Base-by-base conservation (phyloP, 1,140 invertebrate genomes). In the Tribolium madens region DNA sequence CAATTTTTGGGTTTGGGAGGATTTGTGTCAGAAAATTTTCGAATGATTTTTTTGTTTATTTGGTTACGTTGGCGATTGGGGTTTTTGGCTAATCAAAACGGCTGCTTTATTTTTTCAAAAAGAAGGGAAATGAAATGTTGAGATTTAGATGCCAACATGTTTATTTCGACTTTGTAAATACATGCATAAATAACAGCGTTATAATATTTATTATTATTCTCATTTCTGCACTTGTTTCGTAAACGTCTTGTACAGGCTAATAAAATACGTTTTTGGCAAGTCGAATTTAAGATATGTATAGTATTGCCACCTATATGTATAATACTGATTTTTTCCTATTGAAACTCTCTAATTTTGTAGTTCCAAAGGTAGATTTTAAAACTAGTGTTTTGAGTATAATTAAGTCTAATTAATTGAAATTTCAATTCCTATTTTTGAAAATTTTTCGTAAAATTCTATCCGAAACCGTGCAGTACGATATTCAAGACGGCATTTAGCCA, bases 251-350 rank as follows among this genome's bases (percentile, higher is more conserved):
- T 75, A 75, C 15, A 21, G 15, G 68, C 57, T 69, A 78, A 71
- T 57, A 69, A 75, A 52, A 78, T 64, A 73, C 57, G 53, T 71
- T 78, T 75, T 57, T 47, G n/a, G n/a, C 53, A 78, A 71, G 26
- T 71, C 72, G 42, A 77, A 53, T 52, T 36, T 75, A 1, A 52
- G 71, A 52, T 46, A 48, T 73, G 64, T 60, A 72, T 76, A 12
- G 52, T 52, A 46, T 71, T 74, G 50, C 26, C 71, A 71, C 64
- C 10, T 48, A 9, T 33, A 26, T 26, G 21, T 5, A 60, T 33
- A 64, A 64, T 64, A 64, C 57, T 64, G 57, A 64, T 26, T 64
- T 64, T 18, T 57, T 57, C n/a, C 14, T 33, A 18, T 64, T 68
- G 14, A 18, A 42, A 73, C 70, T 57, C 31, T 14, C 42, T 47